Evolutionary conservation across 1,140 invertebrate genomes (phyloP), one percentile per base, ranked within the genome.

Genomic region (Drosophila setifemur): DNA sequence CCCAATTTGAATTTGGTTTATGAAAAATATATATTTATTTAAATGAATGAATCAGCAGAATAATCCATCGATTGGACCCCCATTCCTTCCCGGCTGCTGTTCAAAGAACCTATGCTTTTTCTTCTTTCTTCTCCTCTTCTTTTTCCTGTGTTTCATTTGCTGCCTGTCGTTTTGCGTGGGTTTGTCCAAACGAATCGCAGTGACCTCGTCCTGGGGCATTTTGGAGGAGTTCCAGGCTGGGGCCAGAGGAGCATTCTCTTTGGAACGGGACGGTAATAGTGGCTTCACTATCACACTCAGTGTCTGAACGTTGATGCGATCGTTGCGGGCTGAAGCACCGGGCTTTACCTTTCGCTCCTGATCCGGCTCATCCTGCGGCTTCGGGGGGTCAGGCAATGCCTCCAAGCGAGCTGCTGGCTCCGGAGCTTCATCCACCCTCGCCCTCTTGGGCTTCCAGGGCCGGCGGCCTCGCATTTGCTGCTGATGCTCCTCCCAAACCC

Each of bases 401-500:
- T 61, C 66, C 1, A 82, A 12, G n/a, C 49, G 72, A n/a, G 49
- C 73, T 6, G 67, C 68, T n/a, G 42, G 28, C 3, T 39, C 4
- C 14, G 77, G 77, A 14, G 72, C 67, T 8, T 18, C 23, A 4
- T 66, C 61, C 25, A 26, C 42, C 3, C 43, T 37, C 6, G 16
- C 42, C 3, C 48, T 37, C n/a, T 82, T 71, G 2, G 8, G 5
- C 8, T 83, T 72, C 2, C 3, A 8, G 0, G 21, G 16, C 4
- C 21, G 11, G 25, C 28, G 33, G 2, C 8, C 23, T 26, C 16
- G 47, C 12, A 37, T 11, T 23, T 31, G 23, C 2, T 69, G 37
- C 18, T 55, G 45, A 14, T 73, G 40, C 44, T 83, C 79, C 18
- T 67, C 47, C n/a, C 35, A 77, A 9, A 83, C 79, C 5, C 69